Evolutionary conservation across 1,140 invertebrate genomes (phyloP), one percentile per base, ranked within the genome.

Genomic region (Campoletis sonorensis): DNA sequence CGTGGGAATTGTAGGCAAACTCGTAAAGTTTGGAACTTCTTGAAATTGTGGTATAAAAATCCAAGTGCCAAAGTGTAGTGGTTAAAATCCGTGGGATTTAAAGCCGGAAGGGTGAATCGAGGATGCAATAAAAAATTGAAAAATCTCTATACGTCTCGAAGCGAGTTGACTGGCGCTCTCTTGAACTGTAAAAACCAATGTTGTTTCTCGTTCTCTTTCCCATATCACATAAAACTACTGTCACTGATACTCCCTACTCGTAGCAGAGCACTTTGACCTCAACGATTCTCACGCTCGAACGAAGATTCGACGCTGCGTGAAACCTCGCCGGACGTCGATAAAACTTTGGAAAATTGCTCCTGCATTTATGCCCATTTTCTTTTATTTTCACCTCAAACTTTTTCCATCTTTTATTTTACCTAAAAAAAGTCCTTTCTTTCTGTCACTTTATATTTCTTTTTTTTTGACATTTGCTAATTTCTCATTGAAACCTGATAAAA

Each of bases 111-210:
- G 40, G 40, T 45, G 26, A 77, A 77, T 26, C 61, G 75, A 21
- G 49, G 21, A 49, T 23, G 45, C 37, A 77, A 33, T 30, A 30
- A 61, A 77, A 77, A 77, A 77, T 77, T 77, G 75, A 77, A 77
- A 77, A 77, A 77, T 77, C 49, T 49, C 75, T 61, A 45, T 26
- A 27, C 18, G 23, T 61, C 51, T 77, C 61, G 49, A 33, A 37
- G 51, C 61, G 49, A n/a, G 54, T n/a, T 54, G 75, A 45, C 75
- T 77, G 21, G 23, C 15, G 64, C 15, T 23, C 64, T 68, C 15
- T 13, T 26, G 64, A 68, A 27, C 26, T 23, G 64, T 27, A 68
- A 68, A n/a, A 68, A 23, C 64, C 64, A 27, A 68, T 27, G 64
- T 27, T 26, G 64, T 27, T 68, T 68, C 26, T 21, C 11, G n/a